Percentiles rank a stretch among this genome's conserved stretches.
Conservation (phyloP, 2,797 vertebrate species). For the Spea hammondii region DNA sequence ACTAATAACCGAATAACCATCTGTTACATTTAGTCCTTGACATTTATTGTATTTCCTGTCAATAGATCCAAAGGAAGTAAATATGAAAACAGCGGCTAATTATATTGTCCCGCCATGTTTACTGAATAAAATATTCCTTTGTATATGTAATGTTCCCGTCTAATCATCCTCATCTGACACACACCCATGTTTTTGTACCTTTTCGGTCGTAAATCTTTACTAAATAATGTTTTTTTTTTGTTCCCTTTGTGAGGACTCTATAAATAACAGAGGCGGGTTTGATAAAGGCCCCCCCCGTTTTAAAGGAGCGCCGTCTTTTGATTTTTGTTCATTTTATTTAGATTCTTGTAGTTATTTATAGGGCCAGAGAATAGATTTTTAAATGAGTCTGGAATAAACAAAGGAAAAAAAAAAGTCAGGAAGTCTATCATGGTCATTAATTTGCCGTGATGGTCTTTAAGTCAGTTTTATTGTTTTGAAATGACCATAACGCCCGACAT, state of each 20-base stretch:
- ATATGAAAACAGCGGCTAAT: constrained; percentile 74
- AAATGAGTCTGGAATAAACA: neutral
- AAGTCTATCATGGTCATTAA: no score
- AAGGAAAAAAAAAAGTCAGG: no score
- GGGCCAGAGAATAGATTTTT: neutral
- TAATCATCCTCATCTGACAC: constrained; percentile 30
- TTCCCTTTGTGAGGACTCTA: constrained; percentile 7
- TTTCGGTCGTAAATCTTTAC: constrained; percentile 34
- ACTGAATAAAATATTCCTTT: constrained; percentile 65
- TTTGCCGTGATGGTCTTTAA: no score
- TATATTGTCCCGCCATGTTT: constrained; percentile 70
- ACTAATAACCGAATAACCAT: constrained; percentile 72
- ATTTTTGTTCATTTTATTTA: constrained; percentile 8
- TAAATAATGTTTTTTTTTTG: constrained; percentile 26
- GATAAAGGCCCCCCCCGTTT: no score
- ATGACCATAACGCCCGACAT: no score
- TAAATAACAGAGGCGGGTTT: neutral
- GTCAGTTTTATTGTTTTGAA: no score
- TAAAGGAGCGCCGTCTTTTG: no score
- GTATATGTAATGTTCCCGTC: constrained; percentile 57
- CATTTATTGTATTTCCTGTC: constrained; percentile 76
- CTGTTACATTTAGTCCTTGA: constrained; percentile 77
- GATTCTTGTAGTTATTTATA: constrained; percentile 32
- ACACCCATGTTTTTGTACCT: constrained; percentile 48
- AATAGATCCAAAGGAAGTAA: constrained; percentile 78